These are phyloP conservation scores for Aporophyla lueneburgensis DNA, from an alignment of 2,888 invertebrate genomes.

Conservation along the genomic window DNA sequence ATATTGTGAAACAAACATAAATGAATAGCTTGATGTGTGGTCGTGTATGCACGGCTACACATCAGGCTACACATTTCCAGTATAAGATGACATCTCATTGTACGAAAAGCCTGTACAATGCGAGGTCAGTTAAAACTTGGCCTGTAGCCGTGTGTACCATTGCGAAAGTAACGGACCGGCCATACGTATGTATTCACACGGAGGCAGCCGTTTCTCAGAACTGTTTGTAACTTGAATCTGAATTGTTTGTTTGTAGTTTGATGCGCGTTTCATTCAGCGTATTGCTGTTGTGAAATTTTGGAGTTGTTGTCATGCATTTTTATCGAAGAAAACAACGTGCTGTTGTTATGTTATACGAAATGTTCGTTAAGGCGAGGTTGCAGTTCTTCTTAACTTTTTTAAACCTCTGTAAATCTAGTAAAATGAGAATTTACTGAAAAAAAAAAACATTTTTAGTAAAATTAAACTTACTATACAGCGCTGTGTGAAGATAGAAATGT, in stretches of 20 bases:
- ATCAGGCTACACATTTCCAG: too few species aligned
- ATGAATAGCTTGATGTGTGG: background rate
- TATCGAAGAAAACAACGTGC: background rate
- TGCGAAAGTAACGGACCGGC: slow-evolving; percentile 13
- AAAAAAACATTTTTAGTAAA: too few species aligned
- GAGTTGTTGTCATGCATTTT: background rate
- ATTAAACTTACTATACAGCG: too few species aligned
- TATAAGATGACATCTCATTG: too few species aligned
- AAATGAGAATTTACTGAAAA: too few species aligned
- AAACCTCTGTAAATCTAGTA: too few species aligned
- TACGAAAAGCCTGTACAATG: too few species aligned
- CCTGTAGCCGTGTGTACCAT: background rate
- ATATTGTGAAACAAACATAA: background rate
- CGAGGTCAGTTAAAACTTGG: too few species aligned
- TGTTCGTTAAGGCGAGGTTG: background rate
- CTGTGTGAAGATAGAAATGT: too few species aligned
- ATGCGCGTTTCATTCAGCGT: slow-evolving; percentile 25
- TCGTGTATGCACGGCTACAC: background rate
- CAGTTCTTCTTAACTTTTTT: too few species aligned
- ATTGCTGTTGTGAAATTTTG: slow-evolving; percentile 40
- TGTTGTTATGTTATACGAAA: background rate
- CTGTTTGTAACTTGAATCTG: slow-evolving; percentile 42
- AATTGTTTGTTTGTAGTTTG: slow-evolving; percentile 24
- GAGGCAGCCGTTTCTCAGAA: slow-evolving; percentile 40
- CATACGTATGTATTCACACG: slow-evolving; percentile 36